Evolutionary conservation across 2,113 vertebrate genomes (phyloP).

Genomic region (Castor canadensis): DNA sequence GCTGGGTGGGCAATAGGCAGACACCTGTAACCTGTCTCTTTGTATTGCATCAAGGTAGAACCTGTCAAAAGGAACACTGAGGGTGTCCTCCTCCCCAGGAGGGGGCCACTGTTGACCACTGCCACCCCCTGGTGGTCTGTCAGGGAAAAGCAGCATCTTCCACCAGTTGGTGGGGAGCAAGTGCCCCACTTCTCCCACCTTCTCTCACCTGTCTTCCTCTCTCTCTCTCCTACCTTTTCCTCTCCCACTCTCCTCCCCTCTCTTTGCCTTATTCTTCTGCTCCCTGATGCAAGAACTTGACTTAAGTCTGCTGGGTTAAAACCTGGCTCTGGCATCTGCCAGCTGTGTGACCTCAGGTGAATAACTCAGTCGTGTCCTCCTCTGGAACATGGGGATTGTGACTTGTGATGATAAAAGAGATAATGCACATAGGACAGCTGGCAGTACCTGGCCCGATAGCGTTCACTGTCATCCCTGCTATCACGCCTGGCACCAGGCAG

Average conservation of each 20-base stretch:
- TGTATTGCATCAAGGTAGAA: not conserved
- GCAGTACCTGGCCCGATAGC: too few species aligned
- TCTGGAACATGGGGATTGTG: not conserved
- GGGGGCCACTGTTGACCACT: not conserved
- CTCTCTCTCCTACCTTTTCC: not conserved
- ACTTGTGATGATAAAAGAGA: not conserved
- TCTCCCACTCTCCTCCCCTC: not conserved
- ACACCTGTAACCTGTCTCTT: too few species aligned
- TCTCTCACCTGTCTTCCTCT: too few species aligned
- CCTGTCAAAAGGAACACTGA: not conserved
- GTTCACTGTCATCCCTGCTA: too few species aligned
- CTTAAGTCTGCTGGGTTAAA: not conserved
- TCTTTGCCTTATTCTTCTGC: not conserved
- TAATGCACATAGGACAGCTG: not conserved
- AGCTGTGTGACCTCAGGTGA: not conserved
- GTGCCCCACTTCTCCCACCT: not conserved
- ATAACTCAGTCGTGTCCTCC: not conserved
- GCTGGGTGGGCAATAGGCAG: too few species aligned
- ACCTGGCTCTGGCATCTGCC: not conserved
- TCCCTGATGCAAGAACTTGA: not conserved
- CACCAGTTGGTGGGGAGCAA: fast-evolving
- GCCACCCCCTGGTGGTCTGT: not conserved
- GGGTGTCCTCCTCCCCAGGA: not conserved
- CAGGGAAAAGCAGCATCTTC: not conserved
- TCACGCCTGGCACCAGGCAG: too few species aligned